Percentiles rank a stretch among this genome's conserved stretches.
phyloP scores from a whole-genome alignment of 2,888 invertebrate genomes.

The Vannuccia rotundouncinata region DNA sequence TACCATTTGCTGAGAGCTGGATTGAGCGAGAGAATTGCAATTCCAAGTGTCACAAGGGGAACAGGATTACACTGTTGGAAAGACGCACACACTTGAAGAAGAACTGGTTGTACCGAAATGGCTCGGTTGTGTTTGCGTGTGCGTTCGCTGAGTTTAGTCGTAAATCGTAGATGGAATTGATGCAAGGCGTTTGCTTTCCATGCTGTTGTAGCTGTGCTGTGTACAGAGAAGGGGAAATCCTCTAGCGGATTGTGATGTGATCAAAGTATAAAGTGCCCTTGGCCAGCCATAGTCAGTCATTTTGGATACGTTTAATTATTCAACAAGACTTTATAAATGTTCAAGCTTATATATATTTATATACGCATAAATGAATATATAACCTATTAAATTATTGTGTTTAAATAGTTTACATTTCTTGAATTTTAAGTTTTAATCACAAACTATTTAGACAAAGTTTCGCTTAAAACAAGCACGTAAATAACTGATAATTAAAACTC shows the following conservation, averaged over 20 bases:
- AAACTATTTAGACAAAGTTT: too few relatives aligned
- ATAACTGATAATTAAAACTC: too few relatives aligned
- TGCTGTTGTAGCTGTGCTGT: too few relatives aligned
- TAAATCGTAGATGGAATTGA: neutral
- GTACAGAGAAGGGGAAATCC: neutral
- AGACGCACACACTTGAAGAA: neutral
- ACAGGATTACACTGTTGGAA: neutral
- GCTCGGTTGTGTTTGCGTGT: neutral
- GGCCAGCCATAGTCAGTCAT: neutral
- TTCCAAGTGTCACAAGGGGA: neutral
- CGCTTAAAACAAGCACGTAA: too few relatives aligned
- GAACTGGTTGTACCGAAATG: neutral
- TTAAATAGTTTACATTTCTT: too few relatives aligned
- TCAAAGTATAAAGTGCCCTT: neutral
- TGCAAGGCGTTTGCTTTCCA: too few relatives aligned
- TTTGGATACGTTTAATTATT: neutral
- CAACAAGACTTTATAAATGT: too few relatives aligned
- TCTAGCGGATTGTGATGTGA: neutral
- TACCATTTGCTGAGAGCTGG: neutral
- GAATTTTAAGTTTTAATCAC: too few relatives aligned
- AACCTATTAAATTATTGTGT: too few relatives aligned
- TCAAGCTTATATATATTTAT: too few relatives aligned
- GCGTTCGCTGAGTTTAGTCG: neutral
- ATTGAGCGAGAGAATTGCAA: neutral
- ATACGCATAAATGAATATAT: too few relatives aligned